Evolutionary conservation across 2,797 vertebrate genomes (phyloP).

Genomic region (Buphagus erythrorhynchus): DNA sequence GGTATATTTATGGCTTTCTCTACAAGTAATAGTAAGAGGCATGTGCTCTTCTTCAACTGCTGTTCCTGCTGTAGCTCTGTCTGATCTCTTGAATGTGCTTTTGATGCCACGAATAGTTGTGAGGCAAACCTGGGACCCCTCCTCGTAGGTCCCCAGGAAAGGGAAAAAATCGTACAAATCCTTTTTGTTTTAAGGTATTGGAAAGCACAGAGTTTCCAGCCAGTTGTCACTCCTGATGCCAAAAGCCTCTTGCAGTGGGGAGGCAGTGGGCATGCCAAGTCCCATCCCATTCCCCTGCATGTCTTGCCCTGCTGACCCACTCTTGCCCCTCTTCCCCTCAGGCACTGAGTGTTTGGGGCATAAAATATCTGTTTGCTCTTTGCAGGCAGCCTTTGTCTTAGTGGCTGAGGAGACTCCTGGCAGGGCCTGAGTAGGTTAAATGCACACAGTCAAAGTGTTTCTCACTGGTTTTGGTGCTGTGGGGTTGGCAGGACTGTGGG

Average conservation of each 20-base stretch:
- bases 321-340: neutral
- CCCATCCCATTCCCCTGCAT: neutral
- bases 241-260: neutral
- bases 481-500: neutral
- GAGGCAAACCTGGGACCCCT: neutral
- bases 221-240: neutral
- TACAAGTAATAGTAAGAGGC: neutral
- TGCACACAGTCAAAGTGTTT: neutral
- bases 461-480: neutral
- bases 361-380: neutral
- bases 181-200: neutral
- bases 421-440: neutral
- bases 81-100: neutral
- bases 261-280: neutral
- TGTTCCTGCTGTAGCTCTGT: neutral
- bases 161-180: neutral
- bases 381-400: neutral
- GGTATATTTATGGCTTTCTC: neutral
- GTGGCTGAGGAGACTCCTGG: neutral
- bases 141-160: neutral
- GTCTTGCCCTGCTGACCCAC: neutral
- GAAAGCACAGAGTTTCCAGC: neutral
- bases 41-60: neutral
- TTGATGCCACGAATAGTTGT: accelerated
- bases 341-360: neutral